A percentile compares a stretch with the other conserved stretches of the same genome.
These are phyloP conservation scores for Triplophysa siluroides DNA, from an alignment of 2,113 vertebrate species.

Conservation along the genomic window DNA sequence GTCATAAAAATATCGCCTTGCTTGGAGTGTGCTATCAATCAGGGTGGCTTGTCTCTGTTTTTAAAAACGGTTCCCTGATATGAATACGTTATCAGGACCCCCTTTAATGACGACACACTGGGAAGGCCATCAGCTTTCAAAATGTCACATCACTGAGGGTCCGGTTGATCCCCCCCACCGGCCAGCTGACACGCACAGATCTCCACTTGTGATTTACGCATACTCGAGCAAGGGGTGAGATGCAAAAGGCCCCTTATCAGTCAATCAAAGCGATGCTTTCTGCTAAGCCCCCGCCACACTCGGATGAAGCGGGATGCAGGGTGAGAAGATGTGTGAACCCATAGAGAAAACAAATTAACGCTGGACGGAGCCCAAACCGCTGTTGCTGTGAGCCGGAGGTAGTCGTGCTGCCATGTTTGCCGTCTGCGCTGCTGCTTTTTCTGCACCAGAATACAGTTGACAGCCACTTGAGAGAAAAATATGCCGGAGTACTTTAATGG, in stretches of 20 bases:
- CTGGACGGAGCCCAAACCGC: background rate
- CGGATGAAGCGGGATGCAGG: constrained; percentile 25
- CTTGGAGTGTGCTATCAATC: constrained; percentile 56
- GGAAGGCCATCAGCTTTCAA: constrained; percentile 55
- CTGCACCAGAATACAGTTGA: constrained; percentile 11
- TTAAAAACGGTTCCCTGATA: constrained; percentile 43
- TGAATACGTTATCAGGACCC: constrained; percentile 53
- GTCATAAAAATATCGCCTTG: constrained; percentile 30
- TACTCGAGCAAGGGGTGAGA: constrained; percentile 40
- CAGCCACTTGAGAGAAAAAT: constrained; percentile 18
- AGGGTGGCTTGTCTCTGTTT: constrained; percentile 51
- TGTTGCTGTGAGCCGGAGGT: background rate
- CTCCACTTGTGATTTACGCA: constrained; percentile 14
- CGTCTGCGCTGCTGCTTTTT: constrained; percentile 30
- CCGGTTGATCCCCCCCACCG: constrained; percentile 55
- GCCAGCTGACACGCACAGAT: constrained; percentile 31
- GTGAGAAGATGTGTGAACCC: constrained; percentile 30
- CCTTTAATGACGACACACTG: constrained; percentile 28
- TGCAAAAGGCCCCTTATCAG: constrained; percentile 54
- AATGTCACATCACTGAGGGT: constrained; percentile 50
- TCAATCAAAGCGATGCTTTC: constrained; percentile 42
- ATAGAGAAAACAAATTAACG: background rate
- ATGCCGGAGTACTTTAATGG: background rate
- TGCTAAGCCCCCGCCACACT: constrained; percentile 1
- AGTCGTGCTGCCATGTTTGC: constrained; percentile 11